Percentiles rank a stretch among this genome's conserved stretches.
Evolutionary conservation across 2,113 vertebrate species (phyloP).

Genomic region (Porphyrio hochstetteri): DNA sequence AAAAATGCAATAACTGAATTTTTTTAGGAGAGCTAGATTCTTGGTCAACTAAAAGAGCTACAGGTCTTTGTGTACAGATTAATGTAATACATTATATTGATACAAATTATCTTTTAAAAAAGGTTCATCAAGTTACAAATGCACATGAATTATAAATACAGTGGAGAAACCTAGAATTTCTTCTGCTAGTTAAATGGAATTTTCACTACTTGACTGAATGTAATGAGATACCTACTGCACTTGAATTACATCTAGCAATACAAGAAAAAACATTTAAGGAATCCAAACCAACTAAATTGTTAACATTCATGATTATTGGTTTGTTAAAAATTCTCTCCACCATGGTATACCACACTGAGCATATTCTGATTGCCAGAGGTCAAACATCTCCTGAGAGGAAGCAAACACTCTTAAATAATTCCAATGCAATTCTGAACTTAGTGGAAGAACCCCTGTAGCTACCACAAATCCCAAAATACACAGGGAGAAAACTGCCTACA

Average conservation of each 20-base stretch:
- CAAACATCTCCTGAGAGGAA: background rate
- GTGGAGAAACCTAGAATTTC: background rate
- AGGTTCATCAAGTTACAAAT: background rate
- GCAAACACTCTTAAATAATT: background rate
- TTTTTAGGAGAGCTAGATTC: background rate
- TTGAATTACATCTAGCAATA: background rate
- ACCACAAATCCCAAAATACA: background rate
- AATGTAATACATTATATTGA: background rate
- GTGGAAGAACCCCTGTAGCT: background rate
- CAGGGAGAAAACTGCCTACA: background rate
- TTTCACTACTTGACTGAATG: background rate
- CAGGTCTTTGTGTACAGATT: background rate
- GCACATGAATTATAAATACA: background rate
- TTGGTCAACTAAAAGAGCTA: background rate
- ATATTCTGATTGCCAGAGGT: background rate
- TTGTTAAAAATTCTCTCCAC: background rate
- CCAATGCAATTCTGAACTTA: background rate
- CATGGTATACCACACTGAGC: background rate
- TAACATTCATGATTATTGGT: background rate
- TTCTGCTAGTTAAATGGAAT: background rate
- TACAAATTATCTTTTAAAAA: background rate
- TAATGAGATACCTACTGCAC: background rate
- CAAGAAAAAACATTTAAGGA: background rate
- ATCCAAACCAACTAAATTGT: background rate
- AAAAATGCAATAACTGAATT: background rate